phyloP scores from a whole-genome alignment of 2,113 vertebrate genomes.

The Psettodes erumei region DNA sequence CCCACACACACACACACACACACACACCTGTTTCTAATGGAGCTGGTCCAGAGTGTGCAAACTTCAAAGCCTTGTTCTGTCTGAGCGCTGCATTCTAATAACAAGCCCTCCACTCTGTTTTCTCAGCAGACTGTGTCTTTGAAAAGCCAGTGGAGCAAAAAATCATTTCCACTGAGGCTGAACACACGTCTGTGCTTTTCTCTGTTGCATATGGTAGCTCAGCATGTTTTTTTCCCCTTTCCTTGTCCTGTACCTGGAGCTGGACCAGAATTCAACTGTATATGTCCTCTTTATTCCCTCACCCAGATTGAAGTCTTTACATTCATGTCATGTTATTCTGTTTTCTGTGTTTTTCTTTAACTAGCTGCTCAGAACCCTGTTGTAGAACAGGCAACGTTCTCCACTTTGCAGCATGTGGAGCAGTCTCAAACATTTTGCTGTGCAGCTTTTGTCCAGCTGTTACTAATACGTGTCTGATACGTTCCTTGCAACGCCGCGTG shows the following conservation, averaged over 20 bases:
- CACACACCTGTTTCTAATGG: slow-evolving; percentile 74
- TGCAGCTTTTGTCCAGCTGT: neutral
- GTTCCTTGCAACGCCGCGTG: neutral
- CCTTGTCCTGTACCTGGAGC: neutral
- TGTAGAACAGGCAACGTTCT: neutral
- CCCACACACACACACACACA: slow-evolving; percentile 26
- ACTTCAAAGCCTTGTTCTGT: slow-evolving; percentile 68
- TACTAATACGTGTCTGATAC: neutral
- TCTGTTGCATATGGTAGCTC: neutral
- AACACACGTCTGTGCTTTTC: neutral
- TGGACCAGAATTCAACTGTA: neutral
- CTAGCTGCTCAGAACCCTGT: neutral
- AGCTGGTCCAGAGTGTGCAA: slow-evolving; percentile 53
- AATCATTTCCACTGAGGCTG: neutral
- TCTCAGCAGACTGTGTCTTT: neutral
- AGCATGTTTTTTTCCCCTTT: neutral
- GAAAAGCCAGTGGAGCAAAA: slow-evolving; percentile 2
- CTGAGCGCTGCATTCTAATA: slow-evolving; percentile 65
- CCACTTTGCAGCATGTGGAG: neutral
- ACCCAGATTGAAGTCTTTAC: neutral
- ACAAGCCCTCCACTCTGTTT: slow-evolving; percentile 16
- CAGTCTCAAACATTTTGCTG: neutral
- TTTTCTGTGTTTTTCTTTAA: neutral
- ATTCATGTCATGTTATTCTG: neutral
- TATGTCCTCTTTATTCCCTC: neutral